Evolutionary conservation across 2,113 vertebrate species (phyloP).

Genomic region (Eulemur rufifrons): DNA sequence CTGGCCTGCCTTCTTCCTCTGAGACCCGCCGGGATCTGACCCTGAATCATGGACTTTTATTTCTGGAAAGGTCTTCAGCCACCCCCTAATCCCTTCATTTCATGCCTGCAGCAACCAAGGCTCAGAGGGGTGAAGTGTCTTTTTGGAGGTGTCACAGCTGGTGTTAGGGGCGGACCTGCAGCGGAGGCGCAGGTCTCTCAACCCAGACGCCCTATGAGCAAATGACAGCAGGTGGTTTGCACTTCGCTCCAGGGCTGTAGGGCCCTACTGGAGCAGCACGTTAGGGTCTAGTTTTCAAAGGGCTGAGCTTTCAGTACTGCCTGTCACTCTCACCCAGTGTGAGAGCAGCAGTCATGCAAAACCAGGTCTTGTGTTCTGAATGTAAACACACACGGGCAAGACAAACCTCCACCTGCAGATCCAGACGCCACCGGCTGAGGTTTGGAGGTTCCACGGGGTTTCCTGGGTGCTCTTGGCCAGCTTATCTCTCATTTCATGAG

Average conservation of each 20-base stretch:
- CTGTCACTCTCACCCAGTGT: not conserved
- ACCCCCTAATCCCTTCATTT: not conserved
- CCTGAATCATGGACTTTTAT: accelerated
- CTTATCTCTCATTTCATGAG: not conserved
- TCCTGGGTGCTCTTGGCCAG: accelerated
- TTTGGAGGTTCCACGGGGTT: not conserved
- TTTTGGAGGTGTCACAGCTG: not conserved
- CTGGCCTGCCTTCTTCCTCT: not conserved
- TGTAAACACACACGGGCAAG: accelerated
- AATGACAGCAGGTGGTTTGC: not conserved
- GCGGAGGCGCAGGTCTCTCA: accelerated
- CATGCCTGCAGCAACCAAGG: accelerated
- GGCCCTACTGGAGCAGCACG: accelerated
- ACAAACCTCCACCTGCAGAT: not conserved
- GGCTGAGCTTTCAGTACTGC: accelerated
- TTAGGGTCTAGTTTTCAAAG: not conserved
- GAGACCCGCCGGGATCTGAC: accelerated
- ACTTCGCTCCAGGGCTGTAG: accelerated
- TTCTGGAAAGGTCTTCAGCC: not conserved
- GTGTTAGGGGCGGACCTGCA: accelerated
- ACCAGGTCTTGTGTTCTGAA: accelerated
- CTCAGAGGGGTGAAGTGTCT: not conserved
- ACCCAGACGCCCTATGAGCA: too few relatives aligned
- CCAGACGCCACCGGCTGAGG: accelerated
- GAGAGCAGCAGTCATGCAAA: accelerated